These are phyloP conservation scores for Zalophus californianus DNA, from an alignment of 2,797 vertebrate genomes.

Conservation along the genomic window DNA sequence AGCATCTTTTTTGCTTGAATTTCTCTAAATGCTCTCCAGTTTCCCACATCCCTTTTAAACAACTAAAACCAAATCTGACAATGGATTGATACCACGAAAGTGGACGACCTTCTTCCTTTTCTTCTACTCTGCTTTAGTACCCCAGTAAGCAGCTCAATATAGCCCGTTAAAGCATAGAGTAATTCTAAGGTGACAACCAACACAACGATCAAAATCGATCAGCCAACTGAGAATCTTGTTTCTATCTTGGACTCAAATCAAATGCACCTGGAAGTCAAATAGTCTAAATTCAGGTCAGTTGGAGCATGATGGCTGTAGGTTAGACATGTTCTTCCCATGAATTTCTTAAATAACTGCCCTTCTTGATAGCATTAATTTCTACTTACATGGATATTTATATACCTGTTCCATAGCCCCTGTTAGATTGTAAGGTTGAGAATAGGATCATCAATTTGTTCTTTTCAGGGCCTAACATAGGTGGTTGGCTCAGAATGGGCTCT, in stretches of 20 bases:
- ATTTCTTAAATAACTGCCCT: slow-evolving; percentile 5
- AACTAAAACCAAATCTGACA: slow-evolving; percentile 44
- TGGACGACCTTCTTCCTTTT: slow-evolving; percentile 13
- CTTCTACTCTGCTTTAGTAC: not conserved
- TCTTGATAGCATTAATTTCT: not conserved
- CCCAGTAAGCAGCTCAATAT: slow-evolving; percentile 8
- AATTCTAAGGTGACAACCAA: slow-evolving; percentile 16
- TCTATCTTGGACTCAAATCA: slow-evolving; percentile 57
- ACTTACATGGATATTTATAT: not conserved
- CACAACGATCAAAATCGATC: slow-evolving; percentile 28
- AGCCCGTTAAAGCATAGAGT: not conserved
- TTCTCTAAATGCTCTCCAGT: slow-evolving; percentile 31
- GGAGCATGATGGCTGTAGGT: not conserved
- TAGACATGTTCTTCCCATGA: not conserved
- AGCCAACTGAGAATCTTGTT: not conserved
- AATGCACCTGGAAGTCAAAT: not conserved
- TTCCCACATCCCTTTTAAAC: slow-evolving; percentile 43
- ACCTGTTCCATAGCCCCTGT: not conserved
- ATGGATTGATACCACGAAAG: not conserved
- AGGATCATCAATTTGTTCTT: slow-evolving; percentile 12
- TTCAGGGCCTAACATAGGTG: not conserved
- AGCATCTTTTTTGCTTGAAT: slow-evolving; percentile 1
- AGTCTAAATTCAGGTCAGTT: not conserved
- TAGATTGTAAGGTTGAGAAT: not conserved
- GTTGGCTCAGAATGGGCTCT: not conserved